Percentiles rank a stretch among this genome's conserved stretches.
Conservation (phyloP, 92 coral and sea anemone genomes). For the Blastomussa wellsi region DNA sequence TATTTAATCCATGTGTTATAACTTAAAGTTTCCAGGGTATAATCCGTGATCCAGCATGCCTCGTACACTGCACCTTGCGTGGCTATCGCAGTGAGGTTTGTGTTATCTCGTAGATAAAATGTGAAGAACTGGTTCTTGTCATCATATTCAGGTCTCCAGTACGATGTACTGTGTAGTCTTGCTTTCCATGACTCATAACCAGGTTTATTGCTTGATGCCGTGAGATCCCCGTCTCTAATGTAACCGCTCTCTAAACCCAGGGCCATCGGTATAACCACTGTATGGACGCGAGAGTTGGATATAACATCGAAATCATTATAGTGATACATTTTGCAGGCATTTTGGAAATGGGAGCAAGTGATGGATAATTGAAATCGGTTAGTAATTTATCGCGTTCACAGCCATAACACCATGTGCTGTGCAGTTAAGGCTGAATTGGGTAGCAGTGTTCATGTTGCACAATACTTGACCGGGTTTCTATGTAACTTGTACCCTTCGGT, state of each 20-base stretch:
- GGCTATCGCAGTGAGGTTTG: constrained; percentile 12
- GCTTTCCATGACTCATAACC: constrained; percentile 9
- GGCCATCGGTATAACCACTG: background rate
- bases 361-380: no score
- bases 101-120: background rate
- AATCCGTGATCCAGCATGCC: constrained; percentile 6
- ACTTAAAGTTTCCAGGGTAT: background rate
- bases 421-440: no score
- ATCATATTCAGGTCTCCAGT: background rate
- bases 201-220: background rate
- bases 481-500: no score
- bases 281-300: background rate
- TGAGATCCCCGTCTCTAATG: background rate
- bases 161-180: background rate
- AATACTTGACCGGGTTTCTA: no score
- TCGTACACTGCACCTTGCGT: constrained; percentile 14
- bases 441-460: no score
- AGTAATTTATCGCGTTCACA: no score
- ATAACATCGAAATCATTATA: background rate
- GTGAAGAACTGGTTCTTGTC: background rate
- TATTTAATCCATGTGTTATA: background rate
- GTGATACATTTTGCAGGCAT: no score
- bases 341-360: no score
- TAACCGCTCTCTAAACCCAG: constrained; percentile 17
- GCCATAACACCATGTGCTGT: no score